Conservation (phyloP, 2,888 invertebrate species). For the Yponomeuta plumbellus region DNA sequence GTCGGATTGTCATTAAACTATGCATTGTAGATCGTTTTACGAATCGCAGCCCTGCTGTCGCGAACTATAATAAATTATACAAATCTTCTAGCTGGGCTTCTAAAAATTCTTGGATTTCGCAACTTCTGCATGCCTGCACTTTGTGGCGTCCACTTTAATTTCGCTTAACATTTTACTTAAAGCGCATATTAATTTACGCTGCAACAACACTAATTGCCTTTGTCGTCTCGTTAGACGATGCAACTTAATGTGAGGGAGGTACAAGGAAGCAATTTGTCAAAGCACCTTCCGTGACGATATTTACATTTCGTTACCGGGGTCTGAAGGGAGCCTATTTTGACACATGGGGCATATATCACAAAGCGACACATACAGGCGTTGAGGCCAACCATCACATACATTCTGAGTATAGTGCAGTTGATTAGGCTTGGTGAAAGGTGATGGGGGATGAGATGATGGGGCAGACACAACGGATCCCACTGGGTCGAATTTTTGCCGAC, state of each 20-base stretch:
- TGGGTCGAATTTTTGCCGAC: too few relatives aligned
- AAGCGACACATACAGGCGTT: background rate
- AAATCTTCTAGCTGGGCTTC: background rate
- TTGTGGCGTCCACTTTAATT: background rate
- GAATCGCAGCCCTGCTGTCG: too few relatives aligned
- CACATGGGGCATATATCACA: background rate
- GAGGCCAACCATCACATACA: background rate
- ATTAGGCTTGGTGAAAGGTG: too few relatives aligned
- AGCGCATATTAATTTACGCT: background rate
- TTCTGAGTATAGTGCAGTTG: too few relatives aligned
- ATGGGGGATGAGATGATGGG: too few relatives aligned
- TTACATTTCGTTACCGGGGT: background rate
- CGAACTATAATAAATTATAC: too few relatives aligned
- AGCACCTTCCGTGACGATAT: background rate
- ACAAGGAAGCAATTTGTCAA: background rate
- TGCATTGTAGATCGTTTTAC: too few relatives aligned
- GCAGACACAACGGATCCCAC: too few relatives aligned
- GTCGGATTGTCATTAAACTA: too few relatives aligned
- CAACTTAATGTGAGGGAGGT: background rate
- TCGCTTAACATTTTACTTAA: background rate
- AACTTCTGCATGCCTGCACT: background rate
- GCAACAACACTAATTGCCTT: conserved; percentile 3
- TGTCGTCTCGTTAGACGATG: background rate
- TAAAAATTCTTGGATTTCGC: background rate
- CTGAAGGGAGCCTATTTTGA: background rate